Evolutionary conservation across 2,113 vertebrate species (phyloP).

Genomic region (Notothenia coriiceps): DNA sequence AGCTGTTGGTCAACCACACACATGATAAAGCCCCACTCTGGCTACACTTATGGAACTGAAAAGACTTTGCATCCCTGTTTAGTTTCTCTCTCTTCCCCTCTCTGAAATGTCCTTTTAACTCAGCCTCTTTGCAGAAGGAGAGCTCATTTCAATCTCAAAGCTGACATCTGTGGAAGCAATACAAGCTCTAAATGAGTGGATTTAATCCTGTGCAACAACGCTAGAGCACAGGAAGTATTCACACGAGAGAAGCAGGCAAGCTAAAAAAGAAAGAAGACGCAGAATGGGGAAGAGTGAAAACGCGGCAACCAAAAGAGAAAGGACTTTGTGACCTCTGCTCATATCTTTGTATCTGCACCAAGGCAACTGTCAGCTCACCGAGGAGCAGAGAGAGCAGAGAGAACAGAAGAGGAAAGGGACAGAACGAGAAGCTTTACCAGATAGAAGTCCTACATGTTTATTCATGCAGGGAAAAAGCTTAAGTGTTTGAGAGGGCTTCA

Average conservation of each 20-base stretch:
- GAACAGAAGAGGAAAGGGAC: conserved; percentile 51
- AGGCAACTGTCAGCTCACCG: conserved; percentile 47
- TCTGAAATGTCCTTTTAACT: conserved; percentile 77
- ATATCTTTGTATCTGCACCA: conserved; percentile 54
- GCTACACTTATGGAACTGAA: conserved; percentile 53
- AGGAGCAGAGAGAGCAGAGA: conserved; percentile 45
- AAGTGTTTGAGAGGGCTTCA: conserved; percentile 76
- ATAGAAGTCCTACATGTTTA: conserved; percentile 67
- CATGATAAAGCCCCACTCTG: conserved; percentile 41
- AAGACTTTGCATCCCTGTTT: conserved; percentile 68
- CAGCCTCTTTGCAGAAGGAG: conserved; percentile 77
- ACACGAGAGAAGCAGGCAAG: conserved; percentile 47
- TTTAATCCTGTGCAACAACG: conserved; percentile 82
- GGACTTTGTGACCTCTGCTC: conserved; percentile 53
- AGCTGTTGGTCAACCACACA: conserved; percentile 38
- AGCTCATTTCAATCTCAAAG: conserved; percentile 88
- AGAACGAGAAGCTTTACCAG: conserved; percentile 53
- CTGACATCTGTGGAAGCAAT: conserved; percentile 84
- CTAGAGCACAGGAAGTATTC: conserved; percentile 69
- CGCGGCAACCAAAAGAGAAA: conserved; percentile 37
- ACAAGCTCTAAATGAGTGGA: conserved; percentile 81
- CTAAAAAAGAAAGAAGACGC: conserved; percentile 33
- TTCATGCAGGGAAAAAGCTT: conserved; percentile 74
- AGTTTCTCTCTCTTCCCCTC: conserved; percentile 65
- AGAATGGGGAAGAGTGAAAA: conserved; percentile 30